These are phyloP conservation scores for Halocynthia aurantium DNA, from an alignment of 23 tunicate genomes.

Conservation along the genomic window DNA sequence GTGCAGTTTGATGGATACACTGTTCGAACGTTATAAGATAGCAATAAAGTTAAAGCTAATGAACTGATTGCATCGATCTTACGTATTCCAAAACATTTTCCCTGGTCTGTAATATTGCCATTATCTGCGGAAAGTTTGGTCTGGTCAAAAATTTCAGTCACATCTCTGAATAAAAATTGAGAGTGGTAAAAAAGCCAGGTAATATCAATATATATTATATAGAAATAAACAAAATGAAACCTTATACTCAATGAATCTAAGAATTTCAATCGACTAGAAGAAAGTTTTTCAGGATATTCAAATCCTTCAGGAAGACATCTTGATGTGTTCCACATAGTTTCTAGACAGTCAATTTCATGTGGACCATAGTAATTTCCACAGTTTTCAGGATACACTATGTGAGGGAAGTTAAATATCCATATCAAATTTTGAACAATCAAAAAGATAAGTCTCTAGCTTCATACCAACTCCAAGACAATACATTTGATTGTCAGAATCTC, in stretches of 20 bases:
- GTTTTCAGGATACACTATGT: conserved; percentile 9
- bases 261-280: neutral
- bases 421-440: neutral
- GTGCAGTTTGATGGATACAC: conserved; percentile 1
- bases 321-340: conserved; percentile 18
- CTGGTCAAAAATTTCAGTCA: neutral
- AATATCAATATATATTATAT: neutral
- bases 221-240: neutral
- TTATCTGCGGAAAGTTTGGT: conserved; percentile 6
- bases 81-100: conserved; percentile 15
- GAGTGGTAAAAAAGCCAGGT: neutral
- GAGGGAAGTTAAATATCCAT: neutral
- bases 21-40: neutral
- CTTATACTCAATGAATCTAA: conserved; percentile 15
- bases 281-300: conserved; percentile 31
- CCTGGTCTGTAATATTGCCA: conserved; percentile 12
- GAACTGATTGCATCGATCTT: neutral
- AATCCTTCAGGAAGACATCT: conserved; percentile 21
- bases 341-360: conserved; percentile 16
- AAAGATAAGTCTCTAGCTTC: neutral
- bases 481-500: neutral
- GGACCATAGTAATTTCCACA: conserved; percentile 15
- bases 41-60: neutral
- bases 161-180: neutral
- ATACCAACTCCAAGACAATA: conserved; percentile 26